A percentile compares a stretch with the other conserved stretches of the same genome.
Evolutionary conservation across 2,113 vertebrate species (phyloP).

Genomic region (Strix uralensis): DNA sequence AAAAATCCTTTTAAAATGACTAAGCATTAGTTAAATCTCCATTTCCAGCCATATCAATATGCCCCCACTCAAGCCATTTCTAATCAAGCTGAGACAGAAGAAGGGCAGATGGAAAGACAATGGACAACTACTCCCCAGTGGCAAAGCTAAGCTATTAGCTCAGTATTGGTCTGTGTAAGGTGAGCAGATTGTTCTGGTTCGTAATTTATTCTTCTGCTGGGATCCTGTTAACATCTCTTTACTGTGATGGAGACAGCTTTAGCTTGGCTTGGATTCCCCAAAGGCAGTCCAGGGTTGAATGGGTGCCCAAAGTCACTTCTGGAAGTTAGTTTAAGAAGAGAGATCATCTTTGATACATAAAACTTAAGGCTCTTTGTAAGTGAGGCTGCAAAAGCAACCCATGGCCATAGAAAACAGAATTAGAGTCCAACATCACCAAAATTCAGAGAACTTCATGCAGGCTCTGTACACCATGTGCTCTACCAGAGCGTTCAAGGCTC

Average conservation of each 20-base stretch:
- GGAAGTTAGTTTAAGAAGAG: background rate
- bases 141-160: constrained; percentile 11
- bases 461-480: background rate
- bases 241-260: background rate
- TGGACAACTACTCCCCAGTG: background rate
- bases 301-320: background rate
- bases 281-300: background rate
- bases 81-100: constrained; percentile 15
- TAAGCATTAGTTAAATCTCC: constrained; percentile 12
- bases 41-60: background rate
- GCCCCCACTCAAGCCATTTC: background rate
- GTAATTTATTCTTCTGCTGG: constrained; percentile 40
- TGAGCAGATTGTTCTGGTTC: constrained; percentile 28
- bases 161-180: background rate
- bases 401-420: background rate
- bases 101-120: constrained; percentile 3
- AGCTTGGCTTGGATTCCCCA: background rate
- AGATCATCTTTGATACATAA: background rate
- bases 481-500: background rate
- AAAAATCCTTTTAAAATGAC: constrained; percentile 24
- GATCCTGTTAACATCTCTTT: constrained; percentile 4
- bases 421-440: background rate
- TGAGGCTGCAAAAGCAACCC: background rate
- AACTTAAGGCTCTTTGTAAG: background rate
- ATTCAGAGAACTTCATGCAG: background rate